Percentiles rank a stretch among this genome's conserved stretches.
phyloP scores from a whole-genome alignment of 2,888 invertebrate genomes.

The Kryphioiulus occultus region DNA sequence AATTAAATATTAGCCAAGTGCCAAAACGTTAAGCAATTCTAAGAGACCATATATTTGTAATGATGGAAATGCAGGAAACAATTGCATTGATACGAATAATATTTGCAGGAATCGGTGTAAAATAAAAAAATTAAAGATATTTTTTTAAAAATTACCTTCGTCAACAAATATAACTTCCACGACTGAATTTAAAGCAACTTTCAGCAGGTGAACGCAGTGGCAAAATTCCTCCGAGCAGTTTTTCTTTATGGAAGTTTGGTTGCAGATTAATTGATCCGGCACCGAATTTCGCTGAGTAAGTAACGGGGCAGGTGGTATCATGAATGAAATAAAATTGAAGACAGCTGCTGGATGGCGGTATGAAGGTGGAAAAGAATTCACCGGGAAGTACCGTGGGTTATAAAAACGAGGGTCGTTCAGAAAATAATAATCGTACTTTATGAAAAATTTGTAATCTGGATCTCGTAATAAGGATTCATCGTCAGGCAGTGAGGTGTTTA shows the following conservation, averaged over 20 bases:
- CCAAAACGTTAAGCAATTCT: too few relatives aligned
- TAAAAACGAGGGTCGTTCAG: constrained; percentile 84
- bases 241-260: constrained; percentile 72
- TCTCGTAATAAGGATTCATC: constrained; percentile 65
- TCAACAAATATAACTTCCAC: constrained; percentile 81
- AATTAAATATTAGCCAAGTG: too few relatives aligned
- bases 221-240: constrained; percentile 78
- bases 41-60: too few relatives aligned
- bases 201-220: constrained; percentile 81
- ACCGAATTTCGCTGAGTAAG: constrained; percentile 73
- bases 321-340: constrained; percentile 83
- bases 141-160: constrained; percentile 69
- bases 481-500: neutral
- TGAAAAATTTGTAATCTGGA: constrained; percentile 81
- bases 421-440: constrained; percentile 86
- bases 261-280: constrained; percentile 74
- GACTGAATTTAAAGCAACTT: constrained; percentile 77
- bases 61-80: too few relatives aligned
- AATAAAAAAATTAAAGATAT: too few relatives aligned
- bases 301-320: constrained; percentile 76
- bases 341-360: constrained; percentile 81
- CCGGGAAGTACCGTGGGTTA: constrained; percentile 66
- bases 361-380: constrained; percentile 66
- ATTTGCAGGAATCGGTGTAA: too few relatives aligned
- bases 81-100: too few relatives aligned